A percentile compares a stretch with the other conserved stretches of the same genome.
Evolutionary conservation across 2,888 invertebrate genomes (phyloP).

Genomic region (Eumacrocentrus americanus): DNA sequence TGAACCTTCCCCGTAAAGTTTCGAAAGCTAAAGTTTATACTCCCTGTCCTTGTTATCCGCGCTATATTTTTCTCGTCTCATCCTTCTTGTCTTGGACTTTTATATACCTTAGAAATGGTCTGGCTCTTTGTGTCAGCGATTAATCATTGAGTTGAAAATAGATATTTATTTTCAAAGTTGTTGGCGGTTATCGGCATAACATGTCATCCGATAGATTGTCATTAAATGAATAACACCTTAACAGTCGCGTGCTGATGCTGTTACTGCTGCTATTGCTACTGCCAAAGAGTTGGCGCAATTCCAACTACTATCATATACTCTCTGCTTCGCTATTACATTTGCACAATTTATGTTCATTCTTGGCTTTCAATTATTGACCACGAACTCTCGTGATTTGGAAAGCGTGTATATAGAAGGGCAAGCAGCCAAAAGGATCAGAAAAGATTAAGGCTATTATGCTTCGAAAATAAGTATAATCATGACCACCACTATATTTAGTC

Average conservation of each 20-base stretch:
- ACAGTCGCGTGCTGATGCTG: constrained; percentile 3
- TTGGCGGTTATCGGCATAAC: not conserved
- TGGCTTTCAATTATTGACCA: constrained; percentile 8
- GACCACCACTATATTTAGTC: not conserved
- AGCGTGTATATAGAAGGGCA: not conserved
- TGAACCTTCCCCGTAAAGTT: constrained; percentile 11
- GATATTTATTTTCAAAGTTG: not conserved
- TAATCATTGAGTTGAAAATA: constrained; percentile 4
- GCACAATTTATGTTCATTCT: constrained; percentile 3
- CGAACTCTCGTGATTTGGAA: constrained; percentile 2
- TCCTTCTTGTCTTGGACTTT: not conserved
- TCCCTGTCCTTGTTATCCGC: not conserved
- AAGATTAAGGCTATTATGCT: not conserved
- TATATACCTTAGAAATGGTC: not conserved
- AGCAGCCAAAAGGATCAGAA: not conserved
- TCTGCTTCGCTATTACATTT: not conserved
- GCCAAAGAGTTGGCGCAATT: not conserved
- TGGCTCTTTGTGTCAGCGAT: not conserved
- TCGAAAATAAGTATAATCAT: not conserved
- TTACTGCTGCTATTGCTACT: not conserved
- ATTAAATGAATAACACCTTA: constrained; percentile 11
- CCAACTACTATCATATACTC: constrained; percentile 3
- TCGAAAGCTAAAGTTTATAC: constrained; percentile 8
- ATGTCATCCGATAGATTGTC: not conserved
- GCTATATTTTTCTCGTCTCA: not conserved